A percentile compares a stretch with the other conserved stretches of the same genome.
phyloP scores from a whole-genome alignment of 2,888 invertebrate genomes.

The Drosophila algonquin region DNA sequence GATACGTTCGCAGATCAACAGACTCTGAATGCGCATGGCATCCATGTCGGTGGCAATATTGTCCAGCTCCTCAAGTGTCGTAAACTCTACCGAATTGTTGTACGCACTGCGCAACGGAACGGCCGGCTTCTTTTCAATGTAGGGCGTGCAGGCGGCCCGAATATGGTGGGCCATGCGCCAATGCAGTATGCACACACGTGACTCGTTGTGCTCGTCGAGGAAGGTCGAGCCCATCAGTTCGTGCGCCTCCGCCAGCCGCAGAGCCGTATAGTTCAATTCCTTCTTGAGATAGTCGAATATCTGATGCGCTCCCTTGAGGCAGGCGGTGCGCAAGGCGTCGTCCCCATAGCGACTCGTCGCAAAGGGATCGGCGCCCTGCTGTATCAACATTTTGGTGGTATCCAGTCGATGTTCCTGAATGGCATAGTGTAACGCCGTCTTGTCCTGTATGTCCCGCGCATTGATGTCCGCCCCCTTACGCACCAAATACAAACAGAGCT shows the following conservation, averaged over 20 bases:
- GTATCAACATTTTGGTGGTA: constrained; percentile 91
- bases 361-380: constrained; percentile 91
- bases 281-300: constrained; percentile 89
- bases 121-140: constrained; percentile 76
- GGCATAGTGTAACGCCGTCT: constrained; percentile 97
- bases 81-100: constrained; percentile 90
- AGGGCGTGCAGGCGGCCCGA: constrained; percentile 84
- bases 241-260: constrained; percentile 92
- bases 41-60: constrained; percentile 91
- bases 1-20: constrained; percentile 94
- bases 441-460: constrained; percentile 94
- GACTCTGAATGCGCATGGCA: constrained; percentile 92
- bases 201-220: constrained; percentile 94
- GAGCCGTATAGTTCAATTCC: constrained; percentile 86
- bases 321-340: constrained; percentile 94
- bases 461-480: constrained; percentile 92
- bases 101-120: constrained; percentile 87
- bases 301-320: constrained; percentile 90
- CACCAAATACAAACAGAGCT: constrained; percentile 91
- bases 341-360: constrained; percentile 92
- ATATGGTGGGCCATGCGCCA: constrained; percentile 93
- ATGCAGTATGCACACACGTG: constrained; percentile 88
- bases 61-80: constrained; percentile 88
- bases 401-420: constrained; percentile 93
- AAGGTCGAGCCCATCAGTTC: constrained; percentile 94